Evolutionary conservation across 2,888 invertebrate species (phyloP).

Genomic region (Ectemnius lituratus): DNA sequence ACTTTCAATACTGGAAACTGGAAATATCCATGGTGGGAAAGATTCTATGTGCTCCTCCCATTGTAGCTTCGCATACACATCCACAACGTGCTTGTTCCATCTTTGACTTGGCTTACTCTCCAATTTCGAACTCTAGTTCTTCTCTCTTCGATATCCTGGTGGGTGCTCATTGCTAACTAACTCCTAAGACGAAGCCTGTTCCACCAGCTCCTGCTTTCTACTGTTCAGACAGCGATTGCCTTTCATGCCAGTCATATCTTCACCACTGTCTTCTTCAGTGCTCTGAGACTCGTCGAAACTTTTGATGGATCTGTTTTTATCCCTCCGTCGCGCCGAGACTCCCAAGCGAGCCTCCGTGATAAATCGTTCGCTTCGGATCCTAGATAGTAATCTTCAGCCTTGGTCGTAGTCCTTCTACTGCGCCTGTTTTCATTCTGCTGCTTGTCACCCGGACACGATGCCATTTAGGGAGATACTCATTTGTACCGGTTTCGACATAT

Average conservation of each 20-base stretch:
- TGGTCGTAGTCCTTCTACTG: neutral
- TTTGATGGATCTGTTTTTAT: constrained; percentile 71
- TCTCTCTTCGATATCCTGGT: constrained; percentile 3
- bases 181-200: neutral
- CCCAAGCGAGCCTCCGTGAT: constrained; percentile 61
- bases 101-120: constrained; percentile 4
- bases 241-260: constrained; percentile 36
- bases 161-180: neutral
- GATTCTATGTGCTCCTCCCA: constrained; percentile 43
- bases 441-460: neutral
- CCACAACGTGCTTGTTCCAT: constrained; percentile 6
- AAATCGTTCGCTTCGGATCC: constrained; percentile 64
- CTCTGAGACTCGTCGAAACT: constrained; percentile 67
- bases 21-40: constrained; percentile 62
- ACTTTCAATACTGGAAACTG: constrained; percentile 61
- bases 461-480: constrained; percentile 27
- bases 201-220: neutral
- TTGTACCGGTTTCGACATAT: constrained; percentile 32
- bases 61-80: neutral
- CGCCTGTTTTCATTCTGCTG: constrained; percentile 4
- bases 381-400: constrained; percentile 53
- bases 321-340: constrained; percentile 47
- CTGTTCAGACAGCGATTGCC: constrained; percentile 3
- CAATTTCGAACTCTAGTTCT: constrained; percentile 21
- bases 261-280: constrained; percentile 35